Evolutionary conservation across 2,113 vertebrate genomes (phyloP).

Genomic region (Menidia beryllina): DNA sequence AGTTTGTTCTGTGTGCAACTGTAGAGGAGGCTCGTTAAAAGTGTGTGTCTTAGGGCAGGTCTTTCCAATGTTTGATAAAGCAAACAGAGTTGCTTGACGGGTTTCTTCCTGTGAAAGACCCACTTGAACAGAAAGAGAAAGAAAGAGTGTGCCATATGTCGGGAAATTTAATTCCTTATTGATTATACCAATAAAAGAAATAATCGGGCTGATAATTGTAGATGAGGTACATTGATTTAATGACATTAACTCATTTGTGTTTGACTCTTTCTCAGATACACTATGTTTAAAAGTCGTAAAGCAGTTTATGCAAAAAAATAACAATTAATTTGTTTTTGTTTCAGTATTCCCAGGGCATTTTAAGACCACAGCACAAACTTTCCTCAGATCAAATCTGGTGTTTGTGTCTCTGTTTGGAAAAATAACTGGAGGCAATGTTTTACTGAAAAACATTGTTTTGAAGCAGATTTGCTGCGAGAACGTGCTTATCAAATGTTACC

Average conservation of each 20-base stretch:
- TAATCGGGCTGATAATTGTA: background rate
- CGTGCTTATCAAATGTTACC: no score
- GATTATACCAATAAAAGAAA: background rate
- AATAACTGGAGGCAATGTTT: no score
- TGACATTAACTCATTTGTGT: background rate
- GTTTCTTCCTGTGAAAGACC: slow-evolving; percentile 50
- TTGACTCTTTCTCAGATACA: no score
- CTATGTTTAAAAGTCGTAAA: no score
- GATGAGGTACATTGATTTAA: background rate
- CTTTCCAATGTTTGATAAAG: slow-evolving; percentile 67
- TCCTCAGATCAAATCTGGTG: no score
- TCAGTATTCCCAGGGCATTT: no score
- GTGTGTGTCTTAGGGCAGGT: slow-evolving; percentile 55
- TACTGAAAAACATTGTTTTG: no score
- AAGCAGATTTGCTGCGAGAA: no score
- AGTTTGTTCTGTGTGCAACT: slow-evolving; percentile 10
- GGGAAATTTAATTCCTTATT: background rate
- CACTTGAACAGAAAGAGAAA: slow-evolving; percentile 1
- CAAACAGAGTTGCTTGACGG: slow-evolving; percentile 68
- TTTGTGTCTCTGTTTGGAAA: no score
- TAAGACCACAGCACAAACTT: no score
- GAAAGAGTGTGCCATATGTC: background rate
- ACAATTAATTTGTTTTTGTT: no score
- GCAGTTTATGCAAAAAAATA: no score
- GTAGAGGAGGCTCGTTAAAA: slow-evolving; percentile 7